A percentile compares a stretch with the other conserved stretches of the same genome.
phyloP scores from a whole-genome alignment of 2,113 vertebrate species.

The Callaeas wilsoni region DNA sequence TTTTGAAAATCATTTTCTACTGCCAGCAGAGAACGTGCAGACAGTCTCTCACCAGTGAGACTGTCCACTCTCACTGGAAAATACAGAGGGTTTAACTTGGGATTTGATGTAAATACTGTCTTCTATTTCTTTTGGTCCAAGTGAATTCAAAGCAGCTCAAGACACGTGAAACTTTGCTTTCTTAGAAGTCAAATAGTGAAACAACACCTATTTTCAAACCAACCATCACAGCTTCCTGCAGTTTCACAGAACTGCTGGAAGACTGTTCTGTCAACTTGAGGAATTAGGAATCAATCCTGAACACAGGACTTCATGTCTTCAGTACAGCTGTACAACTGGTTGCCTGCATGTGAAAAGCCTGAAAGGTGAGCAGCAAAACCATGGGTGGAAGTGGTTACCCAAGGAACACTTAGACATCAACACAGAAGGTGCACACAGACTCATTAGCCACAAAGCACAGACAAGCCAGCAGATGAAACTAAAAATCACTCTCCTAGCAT shows the following conservation, averaged over 20 bases:
- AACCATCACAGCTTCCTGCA: neutral
- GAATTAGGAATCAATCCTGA: neutral
- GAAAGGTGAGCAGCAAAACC: constrained; percentile 43
- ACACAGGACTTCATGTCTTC: neutral
- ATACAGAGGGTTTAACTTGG: neutral
- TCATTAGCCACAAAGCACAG: constrained; percentile 61
- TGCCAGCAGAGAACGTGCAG: neutral
- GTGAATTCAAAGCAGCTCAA: neutral
- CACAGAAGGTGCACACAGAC: constrained; percentile 59
- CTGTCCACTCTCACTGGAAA: neutral
- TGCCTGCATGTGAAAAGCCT: constrained; percentile 18
- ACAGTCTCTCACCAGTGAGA: neutral
- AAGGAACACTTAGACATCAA: constrained; percentile 55
- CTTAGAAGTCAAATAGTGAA: neutral
- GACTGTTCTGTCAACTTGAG: neutral
- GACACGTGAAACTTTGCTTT: neutral
- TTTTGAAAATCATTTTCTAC: neutral
- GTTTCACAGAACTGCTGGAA: neutral
- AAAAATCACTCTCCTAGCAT: constrained; percentile 60
- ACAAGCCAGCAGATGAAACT: constrained; percentile 66
- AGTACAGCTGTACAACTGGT: neutral
- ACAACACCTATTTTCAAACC: neutral
- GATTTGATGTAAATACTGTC: neutral
- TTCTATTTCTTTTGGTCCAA: neutral
- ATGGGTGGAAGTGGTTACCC: constrained; percentile 31